Percentiles rank a stretch among this genome's conserved stretches.
These are phyloP conservation scores for Galeopsomyia nigrocyanea DNA, from an alignment of 2,888 invertebrate genomes.

Conservation along the genomic window DNA sequence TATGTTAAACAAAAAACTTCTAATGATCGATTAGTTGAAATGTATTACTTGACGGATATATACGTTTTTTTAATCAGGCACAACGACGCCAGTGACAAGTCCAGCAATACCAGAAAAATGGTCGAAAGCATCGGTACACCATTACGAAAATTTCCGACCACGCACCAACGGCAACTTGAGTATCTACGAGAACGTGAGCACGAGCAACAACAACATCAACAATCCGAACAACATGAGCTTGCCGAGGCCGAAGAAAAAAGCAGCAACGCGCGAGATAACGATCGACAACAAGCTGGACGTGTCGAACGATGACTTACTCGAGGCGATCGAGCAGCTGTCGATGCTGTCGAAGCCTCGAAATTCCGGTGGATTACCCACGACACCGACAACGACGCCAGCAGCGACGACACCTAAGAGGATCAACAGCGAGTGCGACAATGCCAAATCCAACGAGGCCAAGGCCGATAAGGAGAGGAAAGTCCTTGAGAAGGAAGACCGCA, in stretches of 20 bases:
- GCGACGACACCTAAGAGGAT: conserved; percentile 62
- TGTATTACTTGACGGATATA: too few relatives aligned
- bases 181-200: conserved; percentile 23
- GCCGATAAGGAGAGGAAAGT: conserved; percentile 60
- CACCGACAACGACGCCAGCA: conserved; percentile 12
- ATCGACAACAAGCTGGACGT: conserved; percentile 69
- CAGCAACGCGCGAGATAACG: conserved; percentile 49
- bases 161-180: not conserved
- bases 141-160: conserved; percentile 54
- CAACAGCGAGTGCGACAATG: conserved; percentile 57
- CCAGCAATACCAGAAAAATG: conserved; percentile 38
- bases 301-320: conserved; percentile 68
- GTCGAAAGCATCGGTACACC: conserved; percentile 47
- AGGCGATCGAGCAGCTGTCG: conserved; percentile 68
- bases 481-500: conserved; percentile 69
- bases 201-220: conserved; percentile 38
- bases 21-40: too few relatives aligned
- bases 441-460: conserved; percentile 62
- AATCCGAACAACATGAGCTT: conserved; percentile 49
- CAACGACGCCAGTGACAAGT: not conserved
- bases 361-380: conserved; percentile 43
- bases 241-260: conserved; percentile 54
- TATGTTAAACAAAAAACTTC: too few relatives aligned
- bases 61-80: not conserved
- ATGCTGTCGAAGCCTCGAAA: conserved; percentile 61